Evolutionary conservation across 2,888 invertebrate genomes (phyloP), one percentile per base, ranked within the genome.

Genomic region (Netelia virgata): DNA sequence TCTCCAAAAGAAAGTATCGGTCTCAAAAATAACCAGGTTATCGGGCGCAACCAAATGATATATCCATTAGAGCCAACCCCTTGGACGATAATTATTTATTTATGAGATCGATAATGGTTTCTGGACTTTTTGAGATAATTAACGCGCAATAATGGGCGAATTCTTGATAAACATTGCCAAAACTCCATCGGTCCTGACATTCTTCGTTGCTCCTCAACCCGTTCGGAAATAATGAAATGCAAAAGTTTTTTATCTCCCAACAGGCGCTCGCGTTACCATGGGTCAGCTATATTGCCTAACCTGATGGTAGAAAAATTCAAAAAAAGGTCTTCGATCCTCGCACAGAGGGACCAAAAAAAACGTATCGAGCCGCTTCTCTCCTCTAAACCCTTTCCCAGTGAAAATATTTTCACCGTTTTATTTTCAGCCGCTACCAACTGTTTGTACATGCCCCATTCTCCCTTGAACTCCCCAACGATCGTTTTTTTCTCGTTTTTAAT

Each of bases 401-500:
- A 9, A 55, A 75, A 66, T 55, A 75, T 43, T 55, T 66, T 75
- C 64, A 11, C 14, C 55, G 20, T 53, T 75, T 64, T 75, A 64
- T 55, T 75, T 75, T 66, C 28, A 75, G 20, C 28, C 41, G 28
- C 55, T 18, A 28, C 16, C n/a, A 53, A 18, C 16, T 23, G 69
- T 69, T 8, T 55, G 50, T 28, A 28, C 16, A 74, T 64, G 55
- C 63, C 16, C 50, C 16, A 55, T 55, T 53, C 53, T 11, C 28
- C 36, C 41, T 66, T 20, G 9, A 64, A 66, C 57, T 57, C 57
- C 57, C n/a, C 47, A 14, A 47, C 3, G 18, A 20, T 16, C 18
- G n/a, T 9, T 57, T 18, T 18, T 18, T 18, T 57, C 18, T 57
- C 57, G 57, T 73, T 63, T 75, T 55, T 20, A 23, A 75, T 41